Conservation (phyloP, 2,888 invertebrate species). For the Tinea trinotella region DNA sequence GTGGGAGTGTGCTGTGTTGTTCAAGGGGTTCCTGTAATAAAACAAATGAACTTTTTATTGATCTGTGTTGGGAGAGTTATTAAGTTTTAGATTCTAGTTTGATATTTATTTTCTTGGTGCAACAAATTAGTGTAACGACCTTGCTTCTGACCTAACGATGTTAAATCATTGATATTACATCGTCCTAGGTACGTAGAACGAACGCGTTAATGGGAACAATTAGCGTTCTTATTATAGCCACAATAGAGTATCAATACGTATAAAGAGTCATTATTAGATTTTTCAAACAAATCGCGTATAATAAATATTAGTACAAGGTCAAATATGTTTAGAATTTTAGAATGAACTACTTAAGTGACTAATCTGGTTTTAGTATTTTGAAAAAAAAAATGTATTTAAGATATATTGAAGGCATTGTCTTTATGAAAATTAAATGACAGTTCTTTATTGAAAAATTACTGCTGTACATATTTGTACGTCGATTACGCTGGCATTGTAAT, state of each 20-base stretch:
- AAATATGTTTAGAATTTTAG: neutral
- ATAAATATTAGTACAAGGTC: constrained; percentile 3
- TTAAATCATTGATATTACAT: neutral
- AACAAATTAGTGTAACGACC: neutral
- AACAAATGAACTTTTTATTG: neutral
- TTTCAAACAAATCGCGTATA: constrained; percentile 35
- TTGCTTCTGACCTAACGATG: neutral
- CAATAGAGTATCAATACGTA: constrained; percentile 46
- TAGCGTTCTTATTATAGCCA: constrained; percentile 39
- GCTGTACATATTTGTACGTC: neutral
- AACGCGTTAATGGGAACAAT: constrained; percentile 41
- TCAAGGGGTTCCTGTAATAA: constrained; percentile 7
- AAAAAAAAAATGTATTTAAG: too few species aligned
- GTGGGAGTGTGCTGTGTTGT: constrained; percentile 26
- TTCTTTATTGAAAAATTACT: neutral
- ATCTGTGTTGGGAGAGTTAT: neutral
- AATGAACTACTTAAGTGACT: constrained; percentile 5
- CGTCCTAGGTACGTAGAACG: constrained; percentile 3
- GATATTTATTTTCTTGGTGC: neutral
- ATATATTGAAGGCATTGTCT: neutral
- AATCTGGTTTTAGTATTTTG: neutral
- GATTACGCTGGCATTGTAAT: too few species aligned
- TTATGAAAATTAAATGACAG: neutral
- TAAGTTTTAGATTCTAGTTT: neutral
- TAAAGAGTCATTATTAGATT: constrained; percentile 62